phyloP scores from a whole-genome alignment of 2,113 vertebrate species.

The Phyllostomus discolor region DNA sequence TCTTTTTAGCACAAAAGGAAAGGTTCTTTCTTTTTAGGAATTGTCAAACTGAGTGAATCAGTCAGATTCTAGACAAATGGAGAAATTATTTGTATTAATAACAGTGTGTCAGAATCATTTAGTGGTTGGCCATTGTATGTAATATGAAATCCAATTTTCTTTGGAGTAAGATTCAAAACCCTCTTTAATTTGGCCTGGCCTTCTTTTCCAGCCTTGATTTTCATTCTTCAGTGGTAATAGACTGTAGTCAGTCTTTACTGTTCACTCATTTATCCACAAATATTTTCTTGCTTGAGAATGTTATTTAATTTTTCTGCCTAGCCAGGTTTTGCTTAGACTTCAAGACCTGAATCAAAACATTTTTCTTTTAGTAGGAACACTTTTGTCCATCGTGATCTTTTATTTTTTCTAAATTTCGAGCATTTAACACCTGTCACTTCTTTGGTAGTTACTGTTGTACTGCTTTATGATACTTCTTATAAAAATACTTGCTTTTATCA shows the following conservation, averaged over 20 bases:
- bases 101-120: background rate
- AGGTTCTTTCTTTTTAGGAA: background rate
- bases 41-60: background rate
- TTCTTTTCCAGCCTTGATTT: background rate
- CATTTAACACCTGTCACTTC: background rate
- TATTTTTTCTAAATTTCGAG: background rate
- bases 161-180: background rate
- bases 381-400: background rate
- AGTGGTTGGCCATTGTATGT: background rate
- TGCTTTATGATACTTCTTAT: background rate
- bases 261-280: background rate
- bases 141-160: background rate
- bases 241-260: background rate
- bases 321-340: background rate
- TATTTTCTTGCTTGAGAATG: background rate
- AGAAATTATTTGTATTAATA: constrained; percentile 5
- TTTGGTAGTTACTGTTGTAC: background rate
- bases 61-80: background rate
- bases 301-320: background rate
- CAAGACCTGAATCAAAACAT: background rate
- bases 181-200: background rate
- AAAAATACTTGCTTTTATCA: constrained; percentile 17
- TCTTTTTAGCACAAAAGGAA: background rate
- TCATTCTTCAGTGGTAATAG: constrained; percentile 1
- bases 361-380: background rate